Conservation (phyloP, 2,113 vertebrate genomes). For the Rostratula benghalensis region DNA sequence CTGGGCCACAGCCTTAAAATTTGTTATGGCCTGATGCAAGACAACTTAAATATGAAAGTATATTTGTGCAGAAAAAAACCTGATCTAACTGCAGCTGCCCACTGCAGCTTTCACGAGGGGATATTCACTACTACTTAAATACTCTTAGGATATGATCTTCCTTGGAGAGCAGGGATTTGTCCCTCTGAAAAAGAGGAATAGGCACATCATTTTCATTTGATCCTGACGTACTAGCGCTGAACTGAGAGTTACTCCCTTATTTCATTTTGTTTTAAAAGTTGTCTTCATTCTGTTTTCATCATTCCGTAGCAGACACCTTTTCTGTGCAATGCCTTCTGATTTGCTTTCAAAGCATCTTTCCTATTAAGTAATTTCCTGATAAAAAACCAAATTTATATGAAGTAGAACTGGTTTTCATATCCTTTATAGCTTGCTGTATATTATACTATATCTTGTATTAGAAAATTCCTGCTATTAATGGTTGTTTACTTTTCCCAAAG, state of each 20-base stretch:
- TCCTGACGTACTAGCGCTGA: background rate
- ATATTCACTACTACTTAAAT: background rate
- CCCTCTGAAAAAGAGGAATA: background rate
- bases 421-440: background rate
- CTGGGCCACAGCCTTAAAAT: background rate
- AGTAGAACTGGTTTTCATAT: background rate
- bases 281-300: background rate
- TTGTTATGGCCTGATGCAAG: background rate
- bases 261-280: background rate
- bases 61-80: background rate
- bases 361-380: conserved; percentile 20
- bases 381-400: background rate
- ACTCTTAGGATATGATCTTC: background rate
- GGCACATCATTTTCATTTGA: background rate
- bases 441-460: background rate
- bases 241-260: background rate
- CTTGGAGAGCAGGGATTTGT: background rate
- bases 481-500: conserved; percentile 22
- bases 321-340: background rate
- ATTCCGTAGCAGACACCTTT: background rate
- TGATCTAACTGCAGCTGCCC: background rate
- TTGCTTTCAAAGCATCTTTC: background rate
- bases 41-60: background rate
- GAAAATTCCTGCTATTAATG: background rate
- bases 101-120: background rate